Conservation (phyloP, 2,888 invertebrate species). For the Romanomermis culicivorax region DNA sequence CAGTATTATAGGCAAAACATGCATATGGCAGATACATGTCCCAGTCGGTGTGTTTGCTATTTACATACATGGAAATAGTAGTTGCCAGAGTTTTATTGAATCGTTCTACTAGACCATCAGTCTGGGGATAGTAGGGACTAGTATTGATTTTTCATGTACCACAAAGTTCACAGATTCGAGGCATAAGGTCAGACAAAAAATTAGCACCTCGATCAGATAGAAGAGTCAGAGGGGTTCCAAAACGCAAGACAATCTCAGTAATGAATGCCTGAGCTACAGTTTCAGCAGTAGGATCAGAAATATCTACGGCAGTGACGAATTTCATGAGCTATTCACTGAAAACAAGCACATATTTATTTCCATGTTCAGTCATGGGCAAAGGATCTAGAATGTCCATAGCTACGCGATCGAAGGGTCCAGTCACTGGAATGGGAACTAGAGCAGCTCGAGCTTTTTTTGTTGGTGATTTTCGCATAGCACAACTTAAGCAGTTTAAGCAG, state of each 20-base stretch:
- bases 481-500: neutral
- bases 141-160: neutral
- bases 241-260: neutral
- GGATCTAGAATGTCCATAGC: neutral
- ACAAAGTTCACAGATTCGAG: neutral
- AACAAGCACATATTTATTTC: conserved; percentile 1
- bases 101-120: no score
- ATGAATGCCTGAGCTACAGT: neutral
- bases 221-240: neutral
- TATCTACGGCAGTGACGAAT: neutral
- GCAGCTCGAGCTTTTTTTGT: neutral
- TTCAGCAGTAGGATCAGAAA: neutral
- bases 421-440: neutral
- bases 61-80: no score
- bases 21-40: no score
- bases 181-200: neutral
- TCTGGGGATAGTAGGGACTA: neutral
- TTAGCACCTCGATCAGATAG: neutral
- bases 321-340: neutral
- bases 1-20: no score
- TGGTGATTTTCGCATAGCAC: neutral
- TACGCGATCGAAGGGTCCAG: conserved; percentile 1
- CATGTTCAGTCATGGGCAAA: neutral
- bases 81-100: no score
- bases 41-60: no score